Evolutionary conservation across 2,888 invertebrate species (phyloP).

Genomic region (Andrena praecox): DNA sequence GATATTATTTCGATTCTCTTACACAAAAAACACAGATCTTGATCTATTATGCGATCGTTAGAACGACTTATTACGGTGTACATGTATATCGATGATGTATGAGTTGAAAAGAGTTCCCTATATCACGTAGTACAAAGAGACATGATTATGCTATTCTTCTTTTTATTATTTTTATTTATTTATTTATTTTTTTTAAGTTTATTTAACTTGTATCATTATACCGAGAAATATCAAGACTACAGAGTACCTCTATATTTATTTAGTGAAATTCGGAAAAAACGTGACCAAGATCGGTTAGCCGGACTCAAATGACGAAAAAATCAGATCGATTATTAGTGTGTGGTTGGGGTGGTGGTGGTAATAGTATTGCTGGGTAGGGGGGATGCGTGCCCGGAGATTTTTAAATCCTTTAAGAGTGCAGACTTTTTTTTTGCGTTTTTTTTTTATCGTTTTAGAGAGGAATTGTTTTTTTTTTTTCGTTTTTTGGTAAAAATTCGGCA

Average conservation of each 20-base stretch:
- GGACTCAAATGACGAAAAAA: slow-evolving; percentile 64
- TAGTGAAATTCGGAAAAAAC: slow-evolving; percentile 75
- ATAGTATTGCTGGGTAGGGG: slow-evolving; percentile 53
- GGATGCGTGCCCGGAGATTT: slow-evolving; percentile 71
- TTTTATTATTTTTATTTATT: slow-evolving; percentile 10
- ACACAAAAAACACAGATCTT: slow-evolving; percentile 81
- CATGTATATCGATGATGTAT: slow-evolving; percentile 78
- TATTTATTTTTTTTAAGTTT: slow-evolving; percentile 62
- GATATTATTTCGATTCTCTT: slow-evolving; percentile 71
- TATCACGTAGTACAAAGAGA: slow-evolving; percentile 83
- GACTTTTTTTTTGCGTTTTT: slow-evolving; percentile 43
- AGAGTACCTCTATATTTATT: slow-evolving; percentile 76
- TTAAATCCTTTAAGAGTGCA: slow-evolving; percentile 66
- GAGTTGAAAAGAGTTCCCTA: slow-evolving; percentile 76
- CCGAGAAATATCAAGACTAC: slow-evolving; percentile 81
- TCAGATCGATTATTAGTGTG: slow-evolving; percentile 65
- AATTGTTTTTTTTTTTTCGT: slow-evolving; percentile 23
- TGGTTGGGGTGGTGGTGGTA: slow-evolving; percentile 39
- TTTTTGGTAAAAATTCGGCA: slow-evolving; percentile 67
- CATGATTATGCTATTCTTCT: slow-evolving; percentile 81
- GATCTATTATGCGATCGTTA: slow-evolving; percentile 81
- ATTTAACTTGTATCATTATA: slow-evolving; percentile 78
- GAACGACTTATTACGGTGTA: slow-evolving; percentile 75
- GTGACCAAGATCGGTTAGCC: slow-evolving; percentile 74
- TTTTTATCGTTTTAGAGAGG: slow-evolving; percentile 1